Base-by-base conservation (phyloP, 2,888 invertebrate species). In the Bembecia ichneumoniformis region DNA sequence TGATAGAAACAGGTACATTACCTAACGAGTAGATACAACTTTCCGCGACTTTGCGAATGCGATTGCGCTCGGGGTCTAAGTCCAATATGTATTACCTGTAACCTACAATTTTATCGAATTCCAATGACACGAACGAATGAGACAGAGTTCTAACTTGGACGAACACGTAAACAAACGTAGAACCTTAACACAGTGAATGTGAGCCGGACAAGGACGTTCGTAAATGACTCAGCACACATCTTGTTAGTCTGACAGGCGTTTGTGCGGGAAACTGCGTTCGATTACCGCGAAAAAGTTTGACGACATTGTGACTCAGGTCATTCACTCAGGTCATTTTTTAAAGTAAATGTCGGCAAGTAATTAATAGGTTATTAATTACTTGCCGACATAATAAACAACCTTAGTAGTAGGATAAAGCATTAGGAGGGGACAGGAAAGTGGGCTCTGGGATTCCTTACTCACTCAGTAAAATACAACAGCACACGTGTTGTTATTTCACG, bases 211-310 rank as follows among this genome's bases (percentile, higher is more conserved):
- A 47, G 47, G 47, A 43, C 47, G 47, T 47, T 47, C 13, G 44
- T 13, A 13, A 13, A 43, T 48, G 43, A 48, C 28, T 51, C 48
- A 51, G 40, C 40, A 40, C 40, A 40, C 58, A 57, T 55, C 54
- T 51, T 51, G 47, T 47, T 44, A 35, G 49, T 49, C 47, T 48
- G 16, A 51, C 51, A 51, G 51, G 46, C 48, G 43, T 48, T 48
- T 50, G 35, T 49, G 51, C 52, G 49, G 40, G 35, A 73, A 74
- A 66, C 59, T 51, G 57, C 54, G 53, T 51, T 51, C 43, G 53
- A 51, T 58, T 71, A 64, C 65, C 60, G 59, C 64, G 72, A 71
- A 71, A 64, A 54, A 51, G 52, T 55, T 53, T 60, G 40, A 58
- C 49, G 51, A 48, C 44, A 49, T 47, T 64, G 59, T 71, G 68